These are phyloP conservation scores for Urophycis tenuis DNA, from an alignment of 2,797 vertebrate species.

Conservation along the genomic window DNA sequence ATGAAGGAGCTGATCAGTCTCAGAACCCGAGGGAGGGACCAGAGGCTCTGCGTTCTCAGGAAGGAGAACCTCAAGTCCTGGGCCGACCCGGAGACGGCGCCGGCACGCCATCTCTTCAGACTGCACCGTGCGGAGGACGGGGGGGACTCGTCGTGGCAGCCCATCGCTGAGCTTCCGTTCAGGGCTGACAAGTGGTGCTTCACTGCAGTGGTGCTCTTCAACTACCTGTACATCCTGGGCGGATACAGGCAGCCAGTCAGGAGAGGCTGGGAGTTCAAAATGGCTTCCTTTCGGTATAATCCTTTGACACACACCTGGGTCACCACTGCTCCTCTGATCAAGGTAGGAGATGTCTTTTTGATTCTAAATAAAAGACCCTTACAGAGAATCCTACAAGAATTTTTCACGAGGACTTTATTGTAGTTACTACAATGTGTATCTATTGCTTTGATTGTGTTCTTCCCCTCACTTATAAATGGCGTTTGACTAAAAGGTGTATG, in stretches of 20 bases:
- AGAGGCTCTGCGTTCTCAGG: conserved; percentile 63
- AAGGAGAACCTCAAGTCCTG: conserved; percentile 71
- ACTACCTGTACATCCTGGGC: conserved; percentile 76
- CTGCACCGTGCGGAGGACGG: conserved; percentile 49
- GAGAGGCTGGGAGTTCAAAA: conserved; percentile 71
- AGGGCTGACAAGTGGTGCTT: conserved; percentile 76
- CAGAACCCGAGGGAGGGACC: conserved; percentile 50
- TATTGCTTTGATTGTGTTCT: neutral
- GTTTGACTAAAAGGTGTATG: neutral
- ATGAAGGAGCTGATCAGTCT: conserved; percentile 49
- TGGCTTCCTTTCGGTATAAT: conserved; percentile 74
- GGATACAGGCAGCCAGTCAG: conserved; percentile 64
- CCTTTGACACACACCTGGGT: conserved; percentile 64
- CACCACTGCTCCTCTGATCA: conserved; percentile 63
- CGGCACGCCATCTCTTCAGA: conserved; percentile 56
- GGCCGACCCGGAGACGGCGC: conserved; percentile 52
- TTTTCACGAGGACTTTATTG: neutral
- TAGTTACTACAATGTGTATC: neutral
- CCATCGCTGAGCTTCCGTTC: conserved; percentile 67
- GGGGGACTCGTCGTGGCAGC: conserved; percentile 51
- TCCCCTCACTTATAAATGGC: neutral
- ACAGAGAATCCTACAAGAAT: neutral
- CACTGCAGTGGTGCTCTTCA: conserved; percentile 70
- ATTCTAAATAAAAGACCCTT: neutral
- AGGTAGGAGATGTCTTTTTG: conserved; percentile 52